A percentile compares a stretch with the other conserved stretches of the same genome.
phyloP scores from a whole-genome alignment of 1,140 invertebrate species.

The Delia radicum region DNA sequence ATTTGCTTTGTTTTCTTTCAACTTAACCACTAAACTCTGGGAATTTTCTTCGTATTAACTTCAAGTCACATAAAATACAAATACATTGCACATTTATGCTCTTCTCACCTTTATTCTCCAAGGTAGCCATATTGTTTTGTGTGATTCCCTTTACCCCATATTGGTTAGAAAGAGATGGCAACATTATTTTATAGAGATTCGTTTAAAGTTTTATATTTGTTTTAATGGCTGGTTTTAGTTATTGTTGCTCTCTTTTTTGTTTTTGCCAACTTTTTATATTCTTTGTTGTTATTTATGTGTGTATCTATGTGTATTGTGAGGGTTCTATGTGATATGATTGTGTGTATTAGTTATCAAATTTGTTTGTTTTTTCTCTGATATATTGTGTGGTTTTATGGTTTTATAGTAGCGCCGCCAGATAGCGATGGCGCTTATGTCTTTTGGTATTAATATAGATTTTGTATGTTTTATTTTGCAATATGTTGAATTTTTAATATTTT shows the following conservation, averaged over 20 bases:
- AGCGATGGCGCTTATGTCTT: not conserved
- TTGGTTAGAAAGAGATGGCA: not conserved
- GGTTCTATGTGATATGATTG: not conserved
- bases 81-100: too few relatives aligned
- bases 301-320: not conserved
- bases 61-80: not conserved
- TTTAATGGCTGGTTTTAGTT: not conserved
- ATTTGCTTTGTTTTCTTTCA: not conserved
- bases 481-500: too few relatives aligned
- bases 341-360: not conserved
- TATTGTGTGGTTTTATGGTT: slow-evolving; percentile 1
- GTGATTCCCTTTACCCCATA: not conserved
- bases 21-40: not conserved
- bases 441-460: too few relatives aligned
- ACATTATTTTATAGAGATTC: not conserved
- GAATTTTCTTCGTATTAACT: not conserved
- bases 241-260: not conserved
- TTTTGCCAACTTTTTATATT: not conserved
- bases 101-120: not conserved
- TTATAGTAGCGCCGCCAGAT: not conserved
- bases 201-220: not conserved
- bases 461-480: slow-evolving; percentile 6
- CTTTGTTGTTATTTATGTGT: not conserved
- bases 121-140: slow-evolving; percentile 12
- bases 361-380: not conserved